Base-by-base conservation (phyloP, 2,797 vertebrate genomes). In the Muscicapa striata region DNA sequence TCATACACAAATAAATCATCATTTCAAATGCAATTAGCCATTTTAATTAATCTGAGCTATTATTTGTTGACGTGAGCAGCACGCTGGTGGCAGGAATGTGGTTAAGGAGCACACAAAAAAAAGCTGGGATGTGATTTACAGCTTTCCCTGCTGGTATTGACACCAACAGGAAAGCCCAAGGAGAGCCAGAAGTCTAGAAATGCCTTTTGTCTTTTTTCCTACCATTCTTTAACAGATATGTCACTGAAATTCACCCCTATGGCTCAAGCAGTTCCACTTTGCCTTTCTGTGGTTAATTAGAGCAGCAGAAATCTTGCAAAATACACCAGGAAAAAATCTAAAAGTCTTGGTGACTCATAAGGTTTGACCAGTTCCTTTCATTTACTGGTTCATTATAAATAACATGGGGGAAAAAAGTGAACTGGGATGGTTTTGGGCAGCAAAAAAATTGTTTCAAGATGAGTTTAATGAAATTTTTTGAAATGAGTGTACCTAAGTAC, bases 221-320 rank as follows among this genome's bases (percentile, higher is more conserved):
- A 19, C 74, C 86, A 75, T 95, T 94, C 80, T 94, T 96, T 61
- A 38, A 27, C 64, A 89, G 64, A 58, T 46, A 85, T 8, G 80
- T 95, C 88, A 64, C 34, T 15, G 57, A 96, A 62, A 92, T 38
- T 62, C n/a, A 10, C 82, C 76, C 74, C 24, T 45, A 7, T 7
- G 43, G 93, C 77, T 86, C 89, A 46, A 40, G 22, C 67, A 76
- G 64, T 10, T 79, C 27, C 67, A 84, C 77, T 97, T 92, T 55
- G 43, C 77, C 81, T 93, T 91, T 64, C 85, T 91, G 87, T 40
- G 91, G 63, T 96, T 91, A 94, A 96, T 90, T 74, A 86, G 46
- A 89, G 59, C 48, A 91, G 81, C 70, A 97, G 75, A 94, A 95
- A 86, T 55, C 62, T 97, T 95, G 78, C 89, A 93, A 97, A 96